Evolutionary conservation across 2,797 vertebrate genomes (phyloP), one percentile per base, ranked within the genome.

Genomic region (Chromis chromis): DNA sequence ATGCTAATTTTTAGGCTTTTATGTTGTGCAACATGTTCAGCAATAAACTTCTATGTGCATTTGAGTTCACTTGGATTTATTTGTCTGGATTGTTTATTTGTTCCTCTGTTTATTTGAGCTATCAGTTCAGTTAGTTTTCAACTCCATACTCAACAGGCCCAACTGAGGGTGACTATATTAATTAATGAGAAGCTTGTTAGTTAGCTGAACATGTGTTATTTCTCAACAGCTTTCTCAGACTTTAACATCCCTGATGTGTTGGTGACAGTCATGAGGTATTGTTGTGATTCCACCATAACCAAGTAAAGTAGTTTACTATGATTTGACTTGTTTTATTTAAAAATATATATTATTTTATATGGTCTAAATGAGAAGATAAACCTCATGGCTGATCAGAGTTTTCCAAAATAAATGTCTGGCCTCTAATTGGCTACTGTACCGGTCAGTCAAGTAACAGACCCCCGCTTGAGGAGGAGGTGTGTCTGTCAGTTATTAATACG

Each of bases 341-440:
- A 25, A 25, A 25, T 25, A 4, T 31, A 31, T 31, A 31, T 31
- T 31, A 31, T 8, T 8, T 31, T 8, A 31, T 8, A 31, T 31
- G 8, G 8, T 31, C 7, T 31, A 31, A 31, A 31, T 31, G 6
- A 31, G 31, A n/a, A 12, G 33, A 36, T 11, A 36, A 36, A 36
- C 3, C 44, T 46, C 42, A 46, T n/a, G 17, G 44, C 2, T 8
- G 17, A 46, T 4, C 16, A 44, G 42, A 49, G 6, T 14, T 48
- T 21, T 12, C 13, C 28, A 3, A 48, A 68, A 71, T 44, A 53
- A 6, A 70, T 10, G 6, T 39, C 25, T 31, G 2, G 13, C 8
- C 19, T 33, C 19, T 63, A 49, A 74, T 77, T 81, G 70, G 77
- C 48, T 63, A 16, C 28, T 66, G 21, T 17, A 52, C 8, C 31